phyloP scores from a whole-genome alignment of 2,797 vertebrate genomes.

The Eulemur mongoz region DNA sequence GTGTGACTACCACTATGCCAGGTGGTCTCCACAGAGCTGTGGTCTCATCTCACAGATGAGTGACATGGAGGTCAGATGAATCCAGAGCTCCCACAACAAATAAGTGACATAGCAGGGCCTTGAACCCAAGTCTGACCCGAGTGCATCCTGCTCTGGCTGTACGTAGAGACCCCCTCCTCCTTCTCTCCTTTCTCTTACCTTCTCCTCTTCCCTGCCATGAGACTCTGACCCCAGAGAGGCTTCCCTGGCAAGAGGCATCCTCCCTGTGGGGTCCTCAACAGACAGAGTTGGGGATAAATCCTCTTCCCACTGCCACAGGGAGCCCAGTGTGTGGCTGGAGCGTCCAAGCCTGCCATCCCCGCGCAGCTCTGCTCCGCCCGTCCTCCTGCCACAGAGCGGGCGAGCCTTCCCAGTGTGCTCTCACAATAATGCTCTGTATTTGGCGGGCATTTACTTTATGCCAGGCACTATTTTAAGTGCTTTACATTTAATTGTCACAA shows the following conservation, averaged over 20 bases:
- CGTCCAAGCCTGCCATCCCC: background rate
- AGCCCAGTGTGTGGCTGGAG: accelerated
- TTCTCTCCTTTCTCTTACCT: background rate
- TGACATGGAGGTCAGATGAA: background rate
- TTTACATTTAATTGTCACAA: background rate
- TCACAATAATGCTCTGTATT: background rate
- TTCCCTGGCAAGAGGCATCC: background rate
- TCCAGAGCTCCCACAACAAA: background rate
- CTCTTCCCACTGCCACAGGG: background rate
- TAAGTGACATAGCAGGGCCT: background rate
- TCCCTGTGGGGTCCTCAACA: background rate
- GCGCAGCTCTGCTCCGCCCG: accelerated
- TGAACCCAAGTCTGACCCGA: background rate
- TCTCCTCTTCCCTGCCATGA: background rate
- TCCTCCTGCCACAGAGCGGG: accelerated
- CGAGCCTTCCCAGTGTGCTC: background rate
- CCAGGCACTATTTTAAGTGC: background rate
- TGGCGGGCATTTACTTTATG: background rate
- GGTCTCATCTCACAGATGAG: background rate
- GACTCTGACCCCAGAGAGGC: background rate
- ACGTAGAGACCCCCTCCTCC: background rate
- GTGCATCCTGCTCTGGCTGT: background rate
- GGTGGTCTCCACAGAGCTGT: background rate
- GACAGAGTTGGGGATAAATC: background rate
- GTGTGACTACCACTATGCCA: too few species aligned